Evolutionary conservation across 2,797 vertebrate species (phyloP).

Genomic region (Spinus olivaceus): DNA sequence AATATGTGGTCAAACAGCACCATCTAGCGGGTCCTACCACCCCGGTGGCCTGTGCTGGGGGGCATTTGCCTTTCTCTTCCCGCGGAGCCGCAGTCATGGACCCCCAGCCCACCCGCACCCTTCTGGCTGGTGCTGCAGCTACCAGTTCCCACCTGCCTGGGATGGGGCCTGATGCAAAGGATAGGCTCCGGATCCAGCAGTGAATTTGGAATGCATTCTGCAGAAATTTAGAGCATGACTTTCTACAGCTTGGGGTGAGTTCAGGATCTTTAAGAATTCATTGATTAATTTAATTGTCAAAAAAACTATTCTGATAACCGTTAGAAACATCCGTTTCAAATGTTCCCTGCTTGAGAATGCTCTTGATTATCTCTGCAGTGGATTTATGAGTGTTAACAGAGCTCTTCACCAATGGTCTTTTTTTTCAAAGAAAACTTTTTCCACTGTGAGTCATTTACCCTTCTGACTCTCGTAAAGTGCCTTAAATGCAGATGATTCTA

Average conservation of each 20-base stretch:
- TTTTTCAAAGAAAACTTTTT: neutral
- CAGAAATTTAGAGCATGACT: neutral
- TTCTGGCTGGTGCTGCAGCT: neutral
- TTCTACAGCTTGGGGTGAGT: neutral
- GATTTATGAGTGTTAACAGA: neutral
- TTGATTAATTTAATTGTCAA: neutral
- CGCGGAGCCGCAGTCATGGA: accelerated
- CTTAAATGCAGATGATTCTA: neutral
- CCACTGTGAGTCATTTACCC: neutral
- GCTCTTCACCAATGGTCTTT: neutral
- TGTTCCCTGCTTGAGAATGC: accelerated
- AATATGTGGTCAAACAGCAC: neutral
- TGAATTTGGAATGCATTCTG: accelerated
- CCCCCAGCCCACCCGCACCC: accelerated
- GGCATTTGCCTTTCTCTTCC: neutral
- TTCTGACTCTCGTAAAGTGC: neutral
- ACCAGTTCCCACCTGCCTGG: accelerated
- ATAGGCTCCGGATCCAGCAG: too few species aligned
- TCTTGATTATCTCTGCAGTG: neutral
- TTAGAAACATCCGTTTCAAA: neutral
- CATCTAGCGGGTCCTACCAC: slow-evolving; percentile 19
- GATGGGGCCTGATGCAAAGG: accelerated
- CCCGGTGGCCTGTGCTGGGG: neutral
- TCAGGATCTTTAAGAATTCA: neutral
- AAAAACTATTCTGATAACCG: neutral